Base-by-base conservation (phyloP, 37 sponge, comb jelly and placozoan species). In the Beroe forskalii region DNA sequence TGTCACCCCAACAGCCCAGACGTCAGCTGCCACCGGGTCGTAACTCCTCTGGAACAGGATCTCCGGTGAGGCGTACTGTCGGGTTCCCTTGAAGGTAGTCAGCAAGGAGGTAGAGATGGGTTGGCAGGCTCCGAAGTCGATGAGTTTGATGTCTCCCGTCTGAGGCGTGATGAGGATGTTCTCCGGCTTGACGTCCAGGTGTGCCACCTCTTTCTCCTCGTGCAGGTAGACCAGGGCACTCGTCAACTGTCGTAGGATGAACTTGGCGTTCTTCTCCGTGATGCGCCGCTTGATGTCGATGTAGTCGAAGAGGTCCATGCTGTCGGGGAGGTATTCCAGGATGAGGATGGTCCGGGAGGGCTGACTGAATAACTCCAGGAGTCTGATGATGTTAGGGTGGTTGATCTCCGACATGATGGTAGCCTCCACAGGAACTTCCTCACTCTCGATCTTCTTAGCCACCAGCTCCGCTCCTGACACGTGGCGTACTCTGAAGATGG, bases 221-320 rank as follows among this genome's bases (percentile, higher is more conserved):
- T 80, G 86, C 3, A 80, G 86, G 86, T 80, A 80, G 55, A 2
- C 40, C 30, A 80, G 86, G 48, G 86, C 86, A 30, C 9, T 22
- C 0, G 55, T 44, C 38, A 80, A 48, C 86, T 80, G 86, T 0
- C 12, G 30, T 1, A 44, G 44, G 48, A 80, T 80, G 86, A 42
- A 43, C 55, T 44, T 41, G n/a, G 86, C 23, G 86, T 80, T 80
- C 55, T 80, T 35, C 55, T 80, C 86, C 44, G 44, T 35, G 55
- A 80, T 41, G 24, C 86, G 43, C n/a, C 30, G 20, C 86, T 44
- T 41, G 43, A 42, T 43, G 55, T 44, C 86, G 55, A 80, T 80
- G 86, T 44, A 80, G 86, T 80, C 86, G 86, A 80, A 80, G 20
- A 80, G 37, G 86, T 80, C 86, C 44, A 80, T 42, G 86, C 55